Evolutionary conservation across 2,113 vertebrate species (phyloP).

Genomic region (Hemichromis elongatus): DNA sequence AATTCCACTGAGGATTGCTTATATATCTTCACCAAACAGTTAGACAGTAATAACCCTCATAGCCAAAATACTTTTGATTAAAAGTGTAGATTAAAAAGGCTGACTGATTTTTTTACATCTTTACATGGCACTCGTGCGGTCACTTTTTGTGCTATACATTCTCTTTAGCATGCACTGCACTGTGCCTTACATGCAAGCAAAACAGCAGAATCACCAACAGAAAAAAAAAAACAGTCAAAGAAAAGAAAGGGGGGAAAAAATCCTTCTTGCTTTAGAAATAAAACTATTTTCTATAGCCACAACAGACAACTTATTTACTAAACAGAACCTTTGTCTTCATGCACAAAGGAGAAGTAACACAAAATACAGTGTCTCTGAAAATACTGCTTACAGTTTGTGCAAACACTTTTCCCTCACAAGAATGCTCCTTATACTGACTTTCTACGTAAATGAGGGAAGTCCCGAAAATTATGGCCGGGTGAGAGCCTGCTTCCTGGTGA

Average conservation of each 20-base stretch:
- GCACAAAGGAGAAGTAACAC: slow-evolving; percentile 6
- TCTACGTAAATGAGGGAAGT: slow-evolving; percentile 71
- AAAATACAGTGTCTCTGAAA: slow-evolving; percentile 26
- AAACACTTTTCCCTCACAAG: not conserved
- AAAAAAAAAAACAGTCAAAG: not conserved
- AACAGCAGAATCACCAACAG: slow-evolving; percentile 10
- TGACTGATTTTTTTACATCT: not conserved
- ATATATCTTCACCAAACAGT: slow-evolving; percentile 20
- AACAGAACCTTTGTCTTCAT: slow-evolving; percentile 18
- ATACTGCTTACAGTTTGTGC: slow-evolving; percentile 7
- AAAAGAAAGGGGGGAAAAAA: not conserved
- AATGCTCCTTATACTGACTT: slow-evolving; percentile 79
- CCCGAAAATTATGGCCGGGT: slow-evolving; percentile 62
- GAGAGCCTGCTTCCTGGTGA: slow-evolving; percentile 81
- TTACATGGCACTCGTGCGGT: slow-evolving; percentile 22
- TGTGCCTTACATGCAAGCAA: slow-evolving; percentile 42
- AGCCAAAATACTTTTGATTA: slow-evolving; percentile 3
- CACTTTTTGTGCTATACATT: slow-evolving; percentile 35
- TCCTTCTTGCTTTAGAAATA: not conserved
- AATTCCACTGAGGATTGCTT: not conserved
- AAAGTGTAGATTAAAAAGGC: slow-evolving; percentile 13
- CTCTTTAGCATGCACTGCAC: slow-evolving; percentile 47
- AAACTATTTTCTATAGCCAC: not conserved
- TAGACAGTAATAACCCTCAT: slow-evolving; percentile 13
- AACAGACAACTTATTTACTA: not conserved